Conservation (phyloP, 2,113 vertebrate species). For the Bostrychus sinensis region DNA sequence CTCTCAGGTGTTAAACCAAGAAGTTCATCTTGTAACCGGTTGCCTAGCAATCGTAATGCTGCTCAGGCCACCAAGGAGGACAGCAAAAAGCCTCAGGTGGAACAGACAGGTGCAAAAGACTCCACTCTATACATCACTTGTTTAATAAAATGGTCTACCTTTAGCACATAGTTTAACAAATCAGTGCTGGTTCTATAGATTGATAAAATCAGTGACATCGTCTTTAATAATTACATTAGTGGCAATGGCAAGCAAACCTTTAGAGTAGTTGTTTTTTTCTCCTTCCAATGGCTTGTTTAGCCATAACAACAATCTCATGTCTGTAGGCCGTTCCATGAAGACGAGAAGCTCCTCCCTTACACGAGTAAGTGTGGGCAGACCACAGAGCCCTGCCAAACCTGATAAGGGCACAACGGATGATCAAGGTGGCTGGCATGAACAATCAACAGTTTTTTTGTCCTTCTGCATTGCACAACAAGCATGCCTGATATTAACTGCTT, state of each 20-base stretch:
- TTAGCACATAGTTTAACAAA: conserved; percentile 3
- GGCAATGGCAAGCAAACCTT: too few relatives aligned
- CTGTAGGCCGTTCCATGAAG: conserved; percentile 83
- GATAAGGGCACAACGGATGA: conserved; percentile 84
- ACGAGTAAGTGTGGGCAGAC: conserved; percentile 84
- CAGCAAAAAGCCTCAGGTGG: conserved; percentile 82
- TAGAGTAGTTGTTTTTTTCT: too few relatives aligned
- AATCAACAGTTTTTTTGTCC: conserved; percentile 36
- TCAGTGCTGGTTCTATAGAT: not conserved
- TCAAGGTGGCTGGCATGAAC: conserved; percentile 83
- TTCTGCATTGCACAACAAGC: conserved; percentile 56
- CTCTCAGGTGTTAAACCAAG: conserved; percentile 85
- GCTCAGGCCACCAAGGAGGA: conserved; percentile 82
- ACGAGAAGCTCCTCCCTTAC: conserved; percentile 89
- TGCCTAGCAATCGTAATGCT: conserved; percentile 86
- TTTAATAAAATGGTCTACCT: conserved; percentile 3
- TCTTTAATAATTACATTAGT: conserved; percentile 37
- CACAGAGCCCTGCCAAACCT: conserved; percentile 73
- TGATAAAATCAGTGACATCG: not conserved
- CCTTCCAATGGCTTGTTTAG: conserved; percentile 37
- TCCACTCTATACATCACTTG: conserved; percentile 18
- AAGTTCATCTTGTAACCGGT: conserved; percentile 89
- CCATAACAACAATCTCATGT: conserved; percentile 72
- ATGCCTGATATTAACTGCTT: conserved; percentile 38
- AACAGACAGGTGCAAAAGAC: conserved; percentile 85